phyloP scores from a whole-genome alignment of 2,888 invertebrate species.

The Eristalis pertinax region DNA sequence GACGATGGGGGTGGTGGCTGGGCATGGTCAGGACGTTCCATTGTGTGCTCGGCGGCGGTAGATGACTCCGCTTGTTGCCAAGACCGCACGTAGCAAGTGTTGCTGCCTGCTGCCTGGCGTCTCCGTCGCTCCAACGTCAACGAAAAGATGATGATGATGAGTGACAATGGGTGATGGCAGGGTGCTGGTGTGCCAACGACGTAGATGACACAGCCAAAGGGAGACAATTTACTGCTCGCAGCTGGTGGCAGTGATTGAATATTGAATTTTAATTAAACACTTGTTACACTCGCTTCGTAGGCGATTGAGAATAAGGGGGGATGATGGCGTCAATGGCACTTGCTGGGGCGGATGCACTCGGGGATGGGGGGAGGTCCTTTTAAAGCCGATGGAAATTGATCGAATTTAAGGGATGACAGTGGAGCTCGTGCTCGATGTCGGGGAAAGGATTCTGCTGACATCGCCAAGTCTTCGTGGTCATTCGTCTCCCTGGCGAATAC shows the following conservation, averaged over 20 bases:
- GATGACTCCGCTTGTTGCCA: not conserved
- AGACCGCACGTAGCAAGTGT: not conserved
- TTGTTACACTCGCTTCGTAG: constrained; percentile 25
- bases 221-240: constrained; percentile 43
- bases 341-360: not conserved
- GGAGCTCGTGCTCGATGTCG: not conserved
- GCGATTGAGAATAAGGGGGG: not conserved
- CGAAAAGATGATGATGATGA: not conserved
- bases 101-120: not conserved
- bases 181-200: not conserved
- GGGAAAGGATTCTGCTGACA: not conserved
- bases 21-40: constrained; percentile 9
- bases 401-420: not conserved
- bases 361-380: not conserved
- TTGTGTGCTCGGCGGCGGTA: constrained; percentile 11
- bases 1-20: not conserved
- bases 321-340: not conserved
- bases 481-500: not conserved
- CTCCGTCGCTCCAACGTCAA: not conserved
- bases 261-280: constrained; percentile 64
- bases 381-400: not conserved
- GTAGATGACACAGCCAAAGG: constrained; percentile 1
- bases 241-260: constrained; percentile 57
- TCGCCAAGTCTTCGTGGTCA: too few species aligned
- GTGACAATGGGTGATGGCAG: not conserved